A percentile compares a stretch with the other conserved stretches of the same genome.
Evolutionary conservation across 1,140 invertebrate species (phyloP).

Genomic region (Hylyphantes graminicola): DNA sequence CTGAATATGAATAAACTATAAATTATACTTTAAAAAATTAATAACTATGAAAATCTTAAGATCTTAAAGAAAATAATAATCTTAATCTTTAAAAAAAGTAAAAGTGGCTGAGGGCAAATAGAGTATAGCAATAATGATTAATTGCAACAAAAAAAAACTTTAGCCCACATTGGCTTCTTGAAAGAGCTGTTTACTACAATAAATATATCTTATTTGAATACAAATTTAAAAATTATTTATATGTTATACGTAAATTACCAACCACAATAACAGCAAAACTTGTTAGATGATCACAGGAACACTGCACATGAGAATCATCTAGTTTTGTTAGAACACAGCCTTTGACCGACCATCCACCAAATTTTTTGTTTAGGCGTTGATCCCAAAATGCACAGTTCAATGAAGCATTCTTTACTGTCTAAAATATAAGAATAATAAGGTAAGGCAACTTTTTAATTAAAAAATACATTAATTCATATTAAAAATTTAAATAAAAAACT

Average conservation of each 20-base stretch:
- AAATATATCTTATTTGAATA: background rate
- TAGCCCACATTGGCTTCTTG: background rate
- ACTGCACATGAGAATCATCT: slow-evolving; percentile 1
- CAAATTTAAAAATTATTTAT: too few species aligned
- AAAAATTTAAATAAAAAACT: too few species aligned
- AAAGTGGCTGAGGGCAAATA: background rate
- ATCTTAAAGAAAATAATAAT: too few species aligned
- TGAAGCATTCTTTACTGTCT: background rate
- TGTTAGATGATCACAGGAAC: slow-evolving; percentile 36
- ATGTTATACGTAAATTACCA: background rate
- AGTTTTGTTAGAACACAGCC: background rate
- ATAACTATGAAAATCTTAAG: background rate
- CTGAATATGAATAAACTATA: too few species aligned
- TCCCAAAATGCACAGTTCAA: slow-evolving; percentile 20
- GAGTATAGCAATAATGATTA: background rate
- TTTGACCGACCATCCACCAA: slow-evolving; percentile 24
- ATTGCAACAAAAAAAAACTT: background rate
- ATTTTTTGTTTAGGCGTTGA: background rate
- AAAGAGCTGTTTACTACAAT: background rate
- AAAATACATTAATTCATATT: too few species aligned
- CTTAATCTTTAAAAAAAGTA: background rate
- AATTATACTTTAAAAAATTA: too few species aligned
- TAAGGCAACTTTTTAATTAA: too few species aligned
- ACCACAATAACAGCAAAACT: slow-evolving; percentile 31
- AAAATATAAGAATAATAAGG: too few species aligned